Conservation (phyloP, 1,140 invertebrate genomes). For the Diachasma alloeum region DNA sequence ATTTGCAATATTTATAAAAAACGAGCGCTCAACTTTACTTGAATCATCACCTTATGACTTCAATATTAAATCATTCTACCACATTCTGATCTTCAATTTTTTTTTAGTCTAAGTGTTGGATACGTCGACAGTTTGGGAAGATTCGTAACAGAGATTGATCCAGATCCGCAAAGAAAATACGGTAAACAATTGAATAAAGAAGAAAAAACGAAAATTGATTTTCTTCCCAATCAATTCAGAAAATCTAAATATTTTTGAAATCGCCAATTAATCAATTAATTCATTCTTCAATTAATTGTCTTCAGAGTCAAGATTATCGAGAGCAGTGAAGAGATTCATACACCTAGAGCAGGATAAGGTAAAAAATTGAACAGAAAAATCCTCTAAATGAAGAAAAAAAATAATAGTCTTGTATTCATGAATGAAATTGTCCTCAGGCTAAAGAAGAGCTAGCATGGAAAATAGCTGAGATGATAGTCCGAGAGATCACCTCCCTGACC, state of each 20-base stretch:
- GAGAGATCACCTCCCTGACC: constrained; percentile 88
- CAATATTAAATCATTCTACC: too few relatives aligned
- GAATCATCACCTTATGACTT: too few relatives aligned
- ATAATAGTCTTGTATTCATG: constrained; percentile 12
- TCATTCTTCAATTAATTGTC: constrained; percentile 26
- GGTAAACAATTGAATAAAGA: constrained; percentile 38
- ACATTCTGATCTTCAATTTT: constrained; percentile 21
- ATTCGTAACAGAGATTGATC: constrained; percentile 89
- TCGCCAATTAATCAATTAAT: background rate
- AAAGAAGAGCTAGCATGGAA: constrained; percentile 95
- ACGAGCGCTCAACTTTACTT: too few relatives aligned
- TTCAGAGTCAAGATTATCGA: constrained; percentile 68
- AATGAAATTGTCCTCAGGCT: constrained; percentile 64
- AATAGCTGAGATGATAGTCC: constrained; percentile 93
- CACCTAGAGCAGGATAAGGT: constrained; percentile 81
- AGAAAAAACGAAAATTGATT: background rate
- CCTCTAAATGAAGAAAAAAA: constrained; percentile 12
- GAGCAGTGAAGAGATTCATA: constrained; percentile 81
- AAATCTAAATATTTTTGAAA: background rate
- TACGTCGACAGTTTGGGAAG: constrained; percentile 85
- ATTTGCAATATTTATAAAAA: too few relatives aligned
- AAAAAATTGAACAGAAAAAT: constrained; percentile 34
- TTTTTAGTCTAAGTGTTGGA: constrained; percentile 79
- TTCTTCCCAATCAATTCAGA: background rate
- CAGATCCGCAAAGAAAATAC: constrained; percentile 78